phyloP scores from a whole-genome alignment of 64 coral and sea anemone genomes.

The Pocillopora verrucosa region DNA sequence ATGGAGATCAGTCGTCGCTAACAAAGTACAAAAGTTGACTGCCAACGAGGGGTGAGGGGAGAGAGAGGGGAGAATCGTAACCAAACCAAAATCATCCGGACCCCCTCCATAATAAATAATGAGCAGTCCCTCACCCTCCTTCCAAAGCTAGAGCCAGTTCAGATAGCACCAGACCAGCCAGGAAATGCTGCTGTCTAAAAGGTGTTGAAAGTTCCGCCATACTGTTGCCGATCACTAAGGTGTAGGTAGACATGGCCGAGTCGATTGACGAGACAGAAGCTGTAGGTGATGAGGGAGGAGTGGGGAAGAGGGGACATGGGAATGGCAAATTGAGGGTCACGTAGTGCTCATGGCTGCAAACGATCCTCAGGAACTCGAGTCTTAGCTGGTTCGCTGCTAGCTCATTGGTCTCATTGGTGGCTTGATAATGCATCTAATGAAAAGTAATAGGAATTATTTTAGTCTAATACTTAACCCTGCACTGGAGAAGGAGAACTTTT shows the following conservation, averaged over 20 bases:
- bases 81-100: no score
- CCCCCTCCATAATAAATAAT: not conserved
- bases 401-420: constrained; percentile 18
- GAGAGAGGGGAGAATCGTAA: no score
- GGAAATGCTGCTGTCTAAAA: constrained; percentile 92
- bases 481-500: no score
- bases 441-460: not conserved
- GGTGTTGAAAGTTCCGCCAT: constrained; percentile 91
- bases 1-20: no score
- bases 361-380: constrained; percentile 84
- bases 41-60: no score
- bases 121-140: constrained; percentile 56
- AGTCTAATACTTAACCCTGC: no score
- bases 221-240: constrained; percentile 69
- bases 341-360: constrained; percentile 97
- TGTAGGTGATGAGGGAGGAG: constrained; percentile 83
- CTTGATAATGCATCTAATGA: constrained; percentile 79
- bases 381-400: constrained; percentile 66
- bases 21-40: no score
- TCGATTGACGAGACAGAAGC: constrained; percentile 82
- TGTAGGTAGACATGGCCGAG: constrained; percentile 71
- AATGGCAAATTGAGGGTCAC: constrained; percentile 95
- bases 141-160: constrained; percentile 88
- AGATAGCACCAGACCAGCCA: constrained; percentile 85
- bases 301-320: constrained; percentile 73